Conservation (phyloP, 2,113 vertebrate genomes). For the Ceyx margarethae region DNA sequence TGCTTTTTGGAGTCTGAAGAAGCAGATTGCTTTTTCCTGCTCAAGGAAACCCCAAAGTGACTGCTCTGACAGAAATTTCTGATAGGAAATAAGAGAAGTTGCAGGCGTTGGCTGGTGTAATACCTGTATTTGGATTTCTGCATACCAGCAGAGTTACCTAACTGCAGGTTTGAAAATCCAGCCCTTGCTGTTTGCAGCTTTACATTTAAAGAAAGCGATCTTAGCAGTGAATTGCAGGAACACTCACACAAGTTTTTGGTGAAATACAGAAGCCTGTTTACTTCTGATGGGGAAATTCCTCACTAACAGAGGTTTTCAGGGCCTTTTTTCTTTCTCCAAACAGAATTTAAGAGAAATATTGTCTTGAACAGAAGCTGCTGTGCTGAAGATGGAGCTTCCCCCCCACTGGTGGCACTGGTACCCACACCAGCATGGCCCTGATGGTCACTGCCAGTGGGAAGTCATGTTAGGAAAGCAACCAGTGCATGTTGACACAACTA, state of each 20-base stretch:
- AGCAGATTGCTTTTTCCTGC: not conserved
- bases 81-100: not conserved
- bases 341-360: not conserved
- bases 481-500: not conserved
- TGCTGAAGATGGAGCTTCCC: not conserved
- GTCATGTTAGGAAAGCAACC: not conserved
- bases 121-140: conserved; percentile 40
- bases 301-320: not conserved
- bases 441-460: not conserved
- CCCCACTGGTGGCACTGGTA: not conserved
- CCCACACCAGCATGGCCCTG: not conserved
- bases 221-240: not conserved
- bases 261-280: not conserved
- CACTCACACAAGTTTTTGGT: not conserved
- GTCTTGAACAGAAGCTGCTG: not conserved
- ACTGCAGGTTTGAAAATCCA: not conserved
- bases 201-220: not conserved
- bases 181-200: not conserved
- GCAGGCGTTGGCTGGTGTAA: not conserved
- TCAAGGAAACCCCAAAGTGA: not conserved
- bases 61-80: not conserved
- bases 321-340: not conserved
- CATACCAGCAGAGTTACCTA: not conserved
- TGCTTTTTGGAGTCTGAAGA: not conserved
- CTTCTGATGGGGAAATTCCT: not conserved